A percentile compares a stretch with the other conserved stretches of the same genome.
These are phyloP conservation scores for Oreortyx pictus DNA, from an alignment of 2,797 vertebrate species.

Conservation along the genomic window DNA sequence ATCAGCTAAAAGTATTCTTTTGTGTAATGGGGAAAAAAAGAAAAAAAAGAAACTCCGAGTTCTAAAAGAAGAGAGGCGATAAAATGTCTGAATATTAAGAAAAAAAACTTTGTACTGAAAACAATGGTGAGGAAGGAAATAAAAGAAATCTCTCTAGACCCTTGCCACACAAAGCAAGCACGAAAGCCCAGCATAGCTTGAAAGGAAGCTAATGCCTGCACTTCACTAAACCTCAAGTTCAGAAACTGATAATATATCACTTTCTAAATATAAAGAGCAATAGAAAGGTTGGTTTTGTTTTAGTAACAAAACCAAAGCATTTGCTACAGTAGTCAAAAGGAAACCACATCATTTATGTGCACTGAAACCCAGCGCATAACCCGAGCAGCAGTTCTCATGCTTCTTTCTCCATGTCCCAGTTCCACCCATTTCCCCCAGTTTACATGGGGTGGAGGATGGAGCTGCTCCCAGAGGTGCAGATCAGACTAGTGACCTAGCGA, in stretches of 20 bases:
- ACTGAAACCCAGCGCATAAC: background rate
- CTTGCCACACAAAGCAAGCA: conserved; percentile 67
- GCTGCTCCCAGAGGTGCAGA: conserved; percentile 51
- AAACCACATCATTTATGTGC: conserved; percentile 24
- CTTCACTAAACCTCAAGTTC: conserved; percentile 40
- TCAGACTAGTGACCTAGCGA: background rate
- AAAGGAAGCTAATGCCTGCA: conserved; percentile 70
- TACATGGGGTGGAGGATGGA: background rate
- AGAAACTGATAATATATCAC: conserved; percentile 63
- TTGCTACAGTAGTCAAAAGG: conserved; percentile 54
- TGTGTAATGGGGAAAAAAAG: conserved; percentile 24
- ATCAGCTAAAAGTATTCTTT: conserved; percentile 74
- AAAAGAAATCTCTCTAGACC: conserved; percentile 73
- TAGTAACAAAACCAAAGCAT: conserved; percentile 57
- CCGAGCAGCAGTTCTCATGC: conserved; percentile 48
- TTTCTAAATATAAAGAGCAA: conserved; percentile 57
- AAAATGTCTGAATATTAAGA: conserved; percentile 75
- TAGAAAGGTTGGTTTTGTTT: conserved; percentile 66
- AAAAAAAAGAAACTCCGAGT: conserved; percentile 6
- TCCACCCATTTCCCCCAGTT: fast-evolving
- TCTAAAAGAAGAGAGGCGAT: conserved; percentile 69
- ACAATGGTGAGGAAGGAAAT: conserved; percentile 61
- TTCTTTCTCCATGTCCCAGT: background rate
- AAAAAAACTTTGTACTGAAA: conserved; percentile 59
- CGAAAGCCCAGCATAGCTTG: conserved; percentile 66